These are phyloP conservation scores for Puma concolor DNA, from an alignment of 2,113 vertebrate genomes.

Conservation along the genomic window DNA sequence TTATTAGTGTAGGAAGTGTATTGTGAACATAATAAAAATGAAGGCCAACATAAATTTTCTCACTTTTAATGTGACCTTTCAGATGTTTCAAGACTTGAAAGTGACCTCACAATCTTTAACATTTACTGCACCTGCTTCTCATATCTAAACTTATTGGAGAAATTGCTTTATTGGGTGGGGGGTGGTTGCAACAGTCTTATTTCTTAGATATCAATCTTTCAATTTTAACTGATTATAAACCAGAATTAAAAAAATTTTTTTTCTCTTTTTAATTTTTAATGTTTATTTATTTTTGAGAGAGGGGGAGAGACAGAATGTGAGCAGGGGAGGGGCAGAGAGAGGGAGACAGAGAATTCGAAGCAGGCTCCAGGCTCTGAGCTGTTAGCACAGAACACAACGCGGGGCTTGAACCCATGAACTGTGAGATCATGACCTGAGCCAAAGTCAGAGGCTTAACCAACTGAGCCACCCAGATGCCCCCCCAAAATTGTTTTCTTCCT, in stretches of 20 bases:
- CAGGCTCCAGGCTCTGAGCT: too few relatives aligned
- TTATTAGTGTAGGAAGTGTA: not conserved
- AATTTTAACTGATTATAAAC: not conserved
- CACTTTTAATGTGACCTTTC: not conserved
- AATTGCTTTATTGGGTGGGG: not conserved
- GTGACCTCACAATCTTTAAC: not conserved
- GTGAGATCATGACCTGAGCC: too few relatives aligned
- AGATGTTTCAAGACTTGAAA: not conserved
- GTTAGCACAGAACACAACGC: too few relatives aligned
- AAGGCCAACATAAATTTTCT: not conserved
- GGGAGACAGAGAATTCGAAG: too few relatives aligned
- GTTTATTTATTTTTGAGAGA: too few relatives aligned
- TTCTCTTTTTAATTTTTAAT: not conserved
- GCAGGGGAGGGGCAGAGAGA: too few relatives aligned
- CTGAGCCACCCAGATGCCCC: too few relatives aligned
- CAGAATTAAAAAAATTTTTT: not conserved
- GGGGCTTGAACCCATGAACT: too few relatives aligned
- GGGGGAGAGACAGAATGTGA: too few relatives aligned
- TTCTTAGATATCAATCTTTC: not conserved
- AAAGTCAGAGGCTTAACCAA: too few relatives aligned
- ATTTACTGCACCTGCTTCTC: not conserved
- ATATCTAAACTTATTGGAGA: not conserved
- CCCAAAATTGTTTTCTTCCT: not conserved
- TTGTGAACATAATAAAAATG: conserved; percentile 24
- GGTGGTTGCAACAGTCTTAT: not conserved